Evolutionary conservation across 2,113 vertebrate species (phyloP).

Genomic region (Bungarus multicinctus): DNA sequence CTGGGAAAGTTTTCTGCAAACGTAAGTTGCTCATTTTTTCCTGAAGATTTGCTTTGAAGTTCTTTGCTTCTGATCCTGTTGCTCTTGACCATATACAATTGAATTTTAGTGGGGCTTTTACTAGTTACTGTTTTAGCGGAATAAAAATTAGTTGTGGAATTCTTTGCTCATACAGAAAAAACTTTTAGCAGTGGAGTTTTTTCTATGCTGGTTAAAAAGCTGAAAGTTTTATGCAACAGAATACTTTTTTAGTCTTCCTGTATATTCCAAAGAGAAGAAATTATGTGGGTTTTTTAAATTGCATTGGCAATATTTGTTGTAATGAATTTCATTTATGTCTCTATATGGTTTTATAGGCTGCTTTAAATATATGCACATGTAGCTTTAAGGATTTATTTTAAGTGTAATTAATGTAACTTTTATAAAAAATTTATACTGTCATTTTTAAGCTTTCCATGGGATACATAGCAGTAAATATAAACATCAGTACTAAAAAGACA

Average conservation of each 20-base stretch:
- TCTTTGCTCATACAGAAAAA: not conserved
- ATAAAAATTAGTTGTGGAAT: not conserved
- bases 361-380: not conserved
- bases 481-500: not conserved
- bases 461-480: not conserved
- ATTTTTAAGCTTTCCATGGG: not conserved
- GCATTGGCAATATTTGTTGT: not conserved
- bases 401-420: not conserved
- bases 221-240: not conserved
- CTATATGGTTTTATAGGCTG: not conserved
- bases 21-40: slow-evolving; percentile 76
- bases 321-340: not conserved
- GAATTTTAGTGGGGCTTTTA: not conserved
- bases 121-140: not conserved
- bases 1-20: slow-evolving; percentile 88
- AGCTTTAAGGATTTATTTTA: not conserved
- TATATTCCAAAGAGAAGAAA: not conserved
- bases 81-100: not conserved
- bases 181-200: not conserved
- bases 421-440: not conserved
- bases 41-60: fast-evolving
- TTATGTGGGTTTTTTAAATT: not conserved
- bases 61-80: not conserved
- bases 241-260: not conserved
- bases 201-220: not conserved